Conservation (phyloP, 2,113 vertebrate species). For the Arvicanthis niloticus region DNA sequence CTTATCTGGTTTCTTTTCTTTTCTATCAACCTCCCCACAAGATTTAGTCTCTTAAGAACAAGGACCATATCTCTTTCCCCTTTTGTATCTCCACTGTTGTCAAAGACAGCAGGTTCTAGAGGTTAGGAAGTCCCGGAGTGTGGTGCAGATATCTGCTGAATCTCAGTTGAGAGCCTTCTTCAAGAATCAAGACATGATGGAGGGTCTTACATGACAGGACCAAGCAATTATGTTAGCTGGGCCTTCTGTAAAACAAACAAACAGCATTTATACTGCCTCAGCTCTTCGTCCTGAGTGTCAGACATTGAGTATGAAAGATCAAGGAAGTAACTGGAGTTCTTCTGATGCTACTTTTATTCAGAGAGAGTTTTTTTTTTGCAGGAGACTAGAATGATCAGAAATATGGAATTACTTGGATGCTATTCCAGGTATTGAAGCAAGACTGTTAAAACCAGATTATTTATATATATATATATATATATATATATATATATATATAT, state of each 20-base stretch:
- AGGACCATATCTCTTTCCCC: neutral
- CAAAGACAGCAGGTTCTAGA: neutral
- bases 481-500: too few species aligned
- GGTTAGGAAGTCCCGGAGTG: neutral
- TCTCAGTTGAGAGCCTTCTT: neutral
- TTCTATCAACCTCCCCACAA: neutral
- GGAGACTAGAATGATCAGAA: conserved; percentile 1
- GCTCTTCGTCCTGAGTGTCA: neutral
- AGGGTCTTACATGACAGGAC: neutral
- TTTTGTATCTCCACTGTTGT: neutral
- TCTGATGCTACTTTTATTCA: conserved; percentile 19
- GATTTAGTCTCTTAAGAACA: neutral
- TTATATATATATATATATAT: neutral
- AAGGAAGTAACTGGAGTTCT: neutral
- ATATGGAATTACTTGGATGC: neutral
- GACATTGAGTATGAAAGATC: neutral
- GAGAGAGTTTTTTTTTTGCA: neutral
- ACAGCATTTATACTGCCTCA: neutral
- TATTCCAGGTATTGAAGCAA: neutral
- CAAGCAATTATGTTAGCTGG: neutral
- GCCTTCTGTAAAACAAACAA: neutral
- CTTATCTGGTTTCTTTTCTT: neutral
- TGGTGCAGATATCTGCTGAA: neutral
- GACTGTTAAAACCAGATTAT: neutral
- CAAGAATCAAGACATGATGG: neutral